These are phyloP conservation scores for Lucifuga dentata DNA, from an alignment of 2,113 vertebrate species.

Conservation along the genomic window DNA sequence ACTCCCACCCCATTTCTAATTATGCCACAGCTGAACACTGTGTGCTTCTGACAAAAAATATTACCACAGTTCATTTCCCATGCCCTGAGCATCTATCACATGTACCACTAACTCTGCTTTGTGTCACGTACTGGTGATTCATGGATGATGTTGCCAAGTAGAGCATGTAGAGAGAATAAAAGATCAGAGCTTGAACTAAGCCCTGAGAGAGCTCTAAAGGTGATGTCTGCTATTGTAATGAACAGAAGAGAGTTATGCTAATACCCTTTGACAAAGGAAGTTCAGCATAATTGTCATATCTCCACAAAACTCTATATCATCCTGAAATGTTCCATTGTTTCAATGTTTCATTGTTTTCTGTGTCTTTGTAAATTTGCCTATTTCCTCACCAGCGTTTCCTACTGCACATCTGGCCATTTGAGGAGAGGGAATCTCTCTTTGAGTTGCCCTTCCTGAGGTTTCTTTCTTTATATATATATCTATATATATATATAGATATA, in stretches of 20 bases:
- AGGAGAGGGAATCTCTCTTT: too few relatives aligned
- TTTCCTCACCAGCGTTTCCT: too few relatives aligned
- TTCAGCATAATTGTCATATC: slow-evolving; percentile 1
- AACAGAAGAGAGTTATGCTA: slow-evolving; percentile 12
- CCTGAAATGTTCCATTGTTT: too few relatives aligned
- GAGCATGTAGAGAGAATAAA: slow-evolving; percentile 59
- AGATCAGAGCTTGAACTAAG: slow-evolving; percentile 48
- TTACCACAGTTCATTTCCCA: slow-evolving; percentile 30
- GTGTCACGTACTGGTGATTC: slow-evolving; percentile 60
- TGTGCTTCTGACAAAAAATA: slow-evolving; percentile 27
- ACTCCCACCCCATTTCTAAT: not conserved
- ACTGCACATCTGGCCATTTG: too few relatives aligned
- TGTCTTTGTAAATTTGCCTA: too few relatives aligned
- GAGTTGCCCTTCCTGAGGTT: too few relatives aligned
- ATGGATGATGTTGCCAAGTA: slow-evolving; percentile 57
- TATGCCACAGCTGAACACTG: not conserved
- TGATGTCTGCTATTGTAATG: slow-evolving; percentile 59
- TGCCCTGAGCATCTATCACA: slow-evolving; percentile 8
- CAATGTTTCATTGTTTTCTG: too few relatives aligned
- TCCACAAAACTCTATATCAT: too few relatives aligned
- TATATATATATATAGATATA: too few relatives aligned
- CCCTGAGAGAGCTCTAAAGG: slow-evolving; percentile 65
- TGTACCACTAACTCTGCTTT: slow-evolving; percentile 6
- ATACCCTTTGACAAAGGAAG: slow-evolving; percentile 19
- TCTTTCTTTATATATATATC: too few relatives aligned